Conservation (phyloP, 2,113 vertebrate genomes). For the Seriola rivoliana region DNA sequence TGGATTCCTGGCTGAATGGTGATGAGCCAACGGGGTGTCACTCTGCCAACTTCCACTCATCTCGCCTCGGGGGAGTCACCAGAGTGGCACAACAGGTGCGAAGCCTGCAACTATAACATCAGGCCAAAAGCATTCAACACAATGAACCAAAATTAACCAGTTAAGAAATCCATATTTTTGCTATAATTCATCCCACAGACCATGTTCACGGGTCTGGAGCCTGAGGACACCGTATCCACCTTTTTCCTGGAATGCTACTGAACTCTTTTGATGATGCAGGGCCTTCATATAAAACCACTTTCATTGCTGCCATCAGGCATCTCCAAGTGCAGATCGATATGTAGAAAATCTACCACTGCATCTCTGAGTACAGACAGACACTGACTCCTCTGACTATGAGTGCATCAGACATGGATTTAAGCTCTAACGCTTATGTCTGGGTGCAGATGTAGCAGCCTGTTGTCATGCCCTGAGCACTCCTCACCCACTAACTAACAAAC, state of each 20-base stretch:
- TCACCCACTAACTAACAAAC: slow-evolving; percentile 16
- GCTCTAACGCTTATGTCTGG: slow-evolving; percentile 21
- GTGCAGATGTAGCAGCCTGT: neutral
- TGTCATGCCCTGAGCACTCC: neutral
- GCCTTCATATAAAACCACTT: slow-evolving; percentile 44
- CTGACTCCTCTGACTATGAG: slow-evolving; percentile 25
- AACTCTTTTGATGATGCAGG: slow-evolving; percentile 34
- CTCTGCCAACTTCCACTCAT: slow-evolving; percentile 65
- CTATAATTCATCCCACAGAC: neutral
- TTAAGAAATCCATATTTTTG: neutral
- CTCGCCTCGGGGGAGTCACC: slow-evolving; percentile 44
- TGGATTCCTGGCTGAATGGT: slow-evolving; percentile 31
- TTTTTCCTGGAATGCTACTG: neutral
- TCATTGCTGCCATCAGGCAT: slow-evolving; percentile 38
- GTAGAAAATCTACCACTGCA: slow-evolving; percentile 32
- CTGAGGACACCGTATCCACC: neutral
- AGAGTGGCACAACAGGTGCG: slow-evolving; percentile 63
- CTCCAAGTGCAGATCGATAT: slow-evolving; percentile 45
- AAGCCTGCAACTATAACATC: slow-evolving; percentile 36
- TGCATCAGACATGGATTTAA: slow-evolving; percentile 33
- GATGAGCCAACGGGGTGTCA: slow-evolving; percentile 40
- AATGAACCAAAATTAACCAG: neutral
- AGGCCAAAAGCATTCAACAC: slow-evolving; percentile 6
- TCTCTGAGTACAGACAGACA: slow-evolving; percentile 20
- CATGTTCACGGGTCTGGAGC: neutral